Evolutionary conservation across 35 echinoderm and acorn worm species (phyloP), one percentile per base, ranked within the genome.

Genomic region (Anneissia japonica): DNA sequence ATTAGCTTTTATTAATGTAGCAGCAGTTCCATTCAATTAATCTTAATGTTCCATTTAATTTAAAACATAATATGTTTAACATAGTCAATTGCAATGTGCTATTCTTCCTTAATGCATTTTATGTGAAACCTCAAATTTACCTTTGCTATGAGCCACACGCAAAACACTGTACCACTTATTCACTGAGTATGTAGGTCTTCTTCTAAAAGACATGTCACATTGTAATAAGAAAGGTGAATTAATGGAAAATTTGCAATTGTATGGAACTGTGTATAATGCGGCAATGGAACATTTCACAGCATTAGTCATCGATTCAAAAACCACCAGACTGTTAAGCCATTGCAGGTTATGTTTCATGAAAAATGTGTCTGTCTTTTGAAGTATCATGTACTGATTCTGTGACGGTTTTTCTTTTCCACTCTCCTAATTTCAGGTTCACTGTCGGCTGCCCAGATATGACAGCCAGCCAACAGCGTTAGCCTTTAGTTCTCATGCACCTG

Each of bases 381-480:
- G 1, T 79, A 2, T 21, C 29, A 21, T 21, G 31, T 19, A 79
- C 35, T 6, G 35, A 79, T 1, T 79, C 21, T 32, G n/a, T n/a
- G n/a, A n/a, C n/a, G n/a, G n/a, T n/a, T 81, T 35, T 39, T 38
- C 13, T 4, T 81, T 14, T 81, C 40, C 2, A 0, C 79, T 81
- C 4, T 40, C 3, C 40, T 5, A 4, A 13, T 81, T 38, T 40
- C 31, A 81, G 79, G 14, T 38, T 40, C 79, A 81, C 34, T 81
- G 79, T 39, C 35, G 79, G 16, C n/a, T 81, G 9, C 79, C 79
- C 3, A 81, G 10, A 23, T 39, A 38, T 40, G 35, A 35, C 10
- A 36, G 38, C 36, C 79, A 81, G 38, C 79, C 79, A 37, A 81
- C 3, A 17, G 79, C 79, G 23, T 10, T 81, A 40, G 79, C 79